phyloP scores from a whole-genome alignment of 2,888 invertebrate species.

The Heteromurus nitidus region DNA sequence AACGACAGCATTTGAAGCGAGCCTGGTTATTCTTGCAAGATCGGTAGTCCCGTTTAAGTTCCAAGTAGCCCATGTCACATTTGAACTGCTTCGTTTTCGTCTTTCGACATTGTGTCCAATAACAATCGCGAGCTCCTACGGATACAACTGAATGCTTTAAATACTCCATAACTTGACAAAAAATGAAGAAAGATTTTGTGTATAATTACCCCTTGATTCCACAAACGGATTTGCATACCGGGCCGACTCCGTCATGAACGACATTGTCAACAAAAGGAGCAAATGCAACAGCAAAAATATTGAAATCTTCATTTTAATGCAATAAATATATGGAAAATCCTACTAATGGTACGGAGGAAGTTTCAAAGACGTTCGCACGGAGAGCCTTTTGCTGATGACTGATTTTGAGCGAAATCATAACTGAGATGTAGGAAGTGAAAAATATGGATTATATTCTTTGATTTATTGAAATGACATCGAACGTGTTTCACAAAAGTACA shows the following conservation, averaged over 20 bases:
- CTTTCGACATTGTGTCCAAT: slow-evolving; percentile 39
- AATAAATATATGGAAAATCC: neutral
- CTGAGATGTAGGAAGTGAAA: too few species aligned
- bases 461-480: too few species aligned
- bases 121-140: slow-evolving; percentile 20
- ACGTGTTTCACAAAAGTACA: too few species aligned
- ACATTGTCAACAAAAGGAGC: slow-evolving; percentile 6
- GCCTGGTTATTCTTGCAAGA: slow-evolving; percentile 41
- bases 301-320: slow-evolving; percentile 1
- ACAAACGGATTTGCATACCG: slow-evolving; percentile 32
- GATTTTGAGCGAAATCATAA: too few species aligned
- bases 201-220: slow-evolving; percentile 17
- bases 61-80: slow-evolving; percentile 35
- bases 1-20: slow-evolving; percentile 39
- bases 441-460: too few species aligned
- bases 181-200: neutral
- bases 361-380: too few species aligned
- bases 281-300: neutral
- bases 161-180: neutral
- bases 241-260: neutral
- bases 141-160: neutral
- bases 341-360: neutral
- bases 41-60: slow-evolving; percentile 41
- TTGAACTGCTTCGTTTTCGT: slow-evolving; percentile 49
- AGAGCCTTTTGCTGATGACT: too few species aligned